A percentile compares a stretch with the other conserved stretches of the same genome.
phyloP scores from a whole-genome alignment of 2,888 invertebrate species.

The Neoascia interrupta region DNA sequence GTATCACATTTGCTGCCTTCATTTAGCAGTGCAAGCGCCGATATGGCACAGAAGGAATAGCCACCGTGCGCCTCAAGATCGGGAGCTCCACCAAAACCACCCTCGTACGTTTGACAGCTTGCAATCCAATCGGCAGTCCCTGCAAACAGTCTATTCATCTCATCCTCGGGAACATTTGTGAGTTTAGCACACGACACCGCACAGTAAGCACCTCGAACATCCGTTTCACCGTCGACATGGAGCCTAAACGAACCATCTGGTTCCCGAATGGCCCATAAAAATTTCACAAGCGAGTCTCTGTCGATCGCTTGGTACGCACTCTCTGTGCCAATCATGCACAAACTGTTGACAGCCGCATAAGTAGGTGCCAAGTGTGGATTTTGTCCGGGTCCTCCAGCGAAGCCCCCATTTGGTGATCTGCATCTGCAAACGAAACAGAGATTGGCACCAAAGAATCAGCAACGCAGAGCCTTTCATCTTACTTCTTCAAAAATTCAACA shows the following conservation, averaged over 20 bases:
- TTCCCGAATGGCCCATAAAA: slow-evolving; percentile 88
- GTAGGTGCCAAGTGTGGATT: slow-evolving; percentile 96
- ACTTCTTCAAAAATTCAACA: slow-evolving; percentile 83
- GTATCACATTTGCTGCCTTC: slow-evolving; percentile 76
- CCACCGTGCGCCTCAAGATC: slow-evolving; percentile 99
- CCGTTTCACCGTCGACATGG: slow-evolving; percentile 95
- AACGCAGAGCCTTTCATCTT: slow-evolving; percentile 52
- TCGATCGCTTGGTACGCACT: slow-evolving; percentile 94
- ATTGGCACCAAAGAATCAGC: background rate
- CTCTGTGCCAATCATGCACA: slow-evolving; percentile 93
- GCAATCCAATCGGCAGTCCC: slow-evolving; percentile 95
- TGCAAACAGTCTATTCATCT: slow-evolving; percentile 88
- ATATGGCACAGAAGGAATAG: slow-evolving; percentile 98
- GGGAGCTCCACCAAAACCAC: slow-evolving; percentile 96
- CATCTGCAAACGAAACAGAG: slow-evolving; percentile 71
- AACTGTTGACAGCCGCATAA: slow-evolving; percentile 96
- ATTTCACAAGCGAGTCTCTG: slow-evolving; percentile 85
- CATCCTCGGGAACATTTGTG: slow-evolving; percentile 84
- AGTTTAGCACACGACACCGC: slow-evolving; percentile 94
- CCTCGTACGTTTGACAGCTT: slow-evolving; percentile 98
- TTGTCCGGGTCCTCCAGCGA: slow-evolving; percentile 97
- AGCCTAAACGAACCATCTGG: slow-evolving; percentile 95
- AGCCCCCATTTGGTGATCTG: slow-evolving; percentile 85
- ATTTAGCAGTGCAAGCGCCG: slow-evolving; percentile 89
- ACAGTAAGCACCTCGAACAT: slow-evolving; percentile 98